Evolutionary conservation across 2,113 vertebrate species (phyloP), one percentile per base, ranked within the genome.

Genomic region (Urocynchramus pylzowi): DNA sequence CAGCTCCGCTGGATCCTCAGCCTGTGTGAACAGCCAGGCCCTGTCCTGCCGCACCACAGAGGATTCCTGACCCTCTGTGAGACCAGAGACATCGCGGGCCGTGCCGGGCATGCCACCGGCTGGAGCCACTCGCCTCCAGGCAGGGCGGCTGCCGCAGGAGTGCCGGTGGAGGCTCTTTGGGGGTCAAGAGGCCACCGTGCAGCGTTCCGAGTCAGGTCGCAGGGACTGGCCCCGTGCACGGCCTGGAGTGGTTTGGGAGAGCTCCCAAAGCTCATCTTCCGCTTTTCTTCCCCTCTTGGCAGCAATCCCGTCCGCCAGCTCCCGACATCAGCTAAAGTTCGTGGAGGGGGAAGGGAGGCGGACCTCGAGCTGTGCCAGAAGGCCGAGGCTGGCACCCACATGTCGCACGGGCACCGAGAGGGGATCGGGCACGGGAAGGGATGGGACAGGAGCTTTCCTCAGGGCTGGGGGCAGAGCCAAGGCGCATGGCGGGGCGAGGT

Each of bases 311-410:
- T 45, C 30, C 10, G 21, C 31, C 60, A 11, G 82, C 41, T 70
- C 70, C 75, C 5, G 3, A 18, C 5, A 1, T 13, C 71, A 13
- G 57, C 84, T 21, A 0, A 45, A 79, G 79, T 12, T 6, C 30
- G 8, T 5, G 26, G 26, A 53, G 24, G 37, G n/a, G 39, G 23
- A 44, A 49, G 18, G 47, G n/a, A n/a, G 3, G 13, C 30, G 35
- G 23, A 19, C 11, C 27, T 42, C 3, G 13, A 28, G 30, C 30
- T 4, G 67, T 13, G 49, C 67, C 67, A 5, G 23, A 42, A 67
- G 0, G 1, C 23, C 2, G 4, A 41, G 56, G 45, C 59, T 5
- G 39, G 30, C 28, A 17, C 67, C 16, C 9, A 0, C 10, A 3
- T 16, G 12, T 4, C 3, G 4, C 7, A 1, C 1, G 21, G 65